Base-by-base conservation (phyloP, 2,888 invertebrate species). In the Platycnemis pennipes region DNA sequence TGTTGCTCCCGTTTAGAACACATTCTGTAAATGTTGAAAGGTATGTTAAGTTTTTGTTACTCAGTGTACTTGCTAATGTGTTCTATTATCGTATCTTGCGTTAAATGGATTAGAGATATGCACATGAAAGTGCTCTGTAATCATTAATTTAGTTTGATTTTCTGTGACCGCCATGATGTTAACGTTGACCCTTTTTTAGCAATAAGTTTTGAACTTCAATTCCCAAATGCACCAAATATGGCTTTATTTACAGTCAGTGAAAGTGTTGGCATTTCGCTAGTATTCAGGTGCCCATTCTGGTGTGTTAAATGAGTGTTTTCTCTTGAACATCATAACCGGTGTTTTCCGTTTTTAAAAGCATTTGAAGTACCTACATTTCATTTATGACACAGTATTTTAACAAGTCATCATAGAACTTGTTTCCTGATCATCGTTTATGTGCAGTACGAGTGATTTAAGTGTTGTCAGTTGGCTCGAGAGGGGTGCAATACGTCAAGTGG, bases 11-110 rank as follows among this genome's bases (percentile, higher is more conserved):
- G 91, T 91, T 56, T 69, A 63, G 91, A 63, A 69, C 44, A 91
- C 56, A 69, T 91, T 91, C 91, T 91, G 91, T 91, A 91, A 91
- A 91, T 91, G 91, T 91, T 91, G 91, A 91, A 45, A 91, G 91
- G 91, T 91, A 42, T 63, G 91, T 91, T n/a, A 16, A 44, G 26
- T 13, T 44, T 26, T 26, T 26, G 11, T 63, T 26, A 91, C 13
- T 63, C 26, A 4, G 0, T 5, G 1, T n/a, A 63, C 8, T 7
- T n/a, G n/a, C 37, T 63, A 69, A 11, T 26, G n/a, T 44, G 11
- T 22, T 63, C 26, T 26, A 11, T 56, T 44, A 63, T 44, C n/a
- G 37, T 44, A 2, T 5, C n/a, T n/a, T 44, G n/a, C n/a, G 22
- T 45, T n/a, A 11, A 69, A 44, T 5, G 2, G 13, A n/a, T 22